Conservation (phyloP, 2,113 vertebrate species). For the Cervus canadensis region DNA sequence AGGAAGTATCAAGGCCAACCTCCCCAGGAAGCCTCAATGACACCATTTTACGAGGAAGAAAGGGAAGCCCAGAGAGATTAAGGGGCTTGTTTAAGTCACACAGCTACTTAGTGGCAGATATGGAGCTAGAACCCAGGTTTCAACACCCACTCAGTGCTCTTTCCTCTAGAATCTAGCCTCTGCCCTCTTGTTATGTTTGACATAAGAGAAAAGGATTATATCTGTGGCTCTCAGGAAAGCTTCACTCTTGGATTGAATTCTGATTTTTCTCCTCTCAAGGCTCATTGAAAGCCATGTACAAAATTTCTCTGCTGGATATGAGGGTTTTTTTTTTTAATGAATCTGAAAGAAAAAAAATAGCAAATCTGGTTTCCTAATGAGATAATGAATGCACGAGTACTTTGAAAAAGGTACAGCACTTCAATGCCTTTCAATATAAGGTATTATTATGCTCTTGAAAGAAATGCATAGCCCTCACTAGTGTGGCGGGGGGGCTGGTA, state of each 20-base stretch:
- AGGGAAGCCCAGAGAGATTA: not conserved
- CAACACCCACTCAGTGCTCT: not conserved
- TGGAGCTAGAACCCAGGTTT: not conserved
- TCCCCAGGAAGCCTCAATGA: not conserved
- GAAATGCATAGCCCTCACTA: not conserved
- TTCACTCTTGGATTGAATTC: conserved; percentile 47
- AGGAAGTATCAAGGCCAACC: not conserved
- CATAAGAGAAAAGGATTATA: conserved; percentile 14
- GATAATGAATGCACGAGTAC: conserved; percentile 60
- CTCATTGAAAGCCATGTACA: conserved; percentile 49
- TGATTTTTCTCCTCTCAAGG: conserved; percentile 49
- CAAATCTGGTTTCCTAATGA: conserved; percentile 62
- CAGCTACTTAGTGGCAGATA: not conserved
- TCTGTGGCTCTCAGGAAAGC: conserved; percentile 34
- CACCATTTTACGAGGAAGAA: conserved; percentile 12
- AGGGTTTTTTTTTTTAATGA: not conserved
- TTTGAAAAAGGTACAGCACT: conserved; percentile 31
- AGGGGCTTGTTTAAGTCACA: not conserved
- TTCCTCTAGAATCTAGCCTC: conserved; percentile 26
- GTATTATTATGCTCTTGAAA: conserved; percentile 52
- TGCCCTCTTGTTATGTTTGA: conserved; percentile 39
- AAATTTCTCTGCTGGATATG: conserved; percentile 39
- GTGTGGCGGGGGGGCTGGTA: not conserved
- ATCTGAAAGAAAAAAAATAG: conserved; percentile 48
- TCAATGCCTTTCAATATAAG: conserved; percentile 29